phyloP scores from a whole-genome alignment of 1,140 invertebrate genomes.

The Ericerus pela region DNA sequence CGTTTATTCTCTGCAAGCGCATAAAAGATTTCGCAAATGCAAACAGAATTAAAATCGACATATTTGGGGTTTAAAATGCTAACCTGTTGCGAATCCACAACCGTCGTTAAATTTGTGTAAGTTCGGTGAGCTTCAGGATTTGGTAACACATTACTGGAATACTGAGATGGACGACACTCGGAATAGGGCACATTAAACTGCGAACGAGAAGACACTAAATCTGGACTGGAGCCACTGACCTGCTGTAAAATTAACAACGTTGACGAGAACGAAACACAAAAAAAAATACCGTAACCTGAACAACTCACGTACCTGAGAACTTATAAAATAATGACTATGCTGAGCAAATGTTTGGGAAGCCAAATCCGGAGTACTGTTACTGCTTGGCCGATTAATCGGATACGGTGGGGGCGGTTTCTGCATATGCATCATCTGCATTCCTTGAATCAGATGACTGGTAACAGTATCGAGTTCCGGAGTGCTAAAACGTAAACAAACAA shows the following conservation, averaged over 20 bases:
- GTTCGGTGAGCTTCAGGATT: conserved; percentile 43
- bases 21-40: too few species aligned
- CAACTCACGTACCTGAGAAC: conserved; percentile 24
- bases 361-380: conserved; percentile 64
- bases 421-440: conserved; percentile 47
- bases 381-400: conserved; percentile 51
- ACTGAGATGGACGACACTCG: not conserved
- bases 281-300: not conserved
- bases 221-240: conserved; percentile 57
- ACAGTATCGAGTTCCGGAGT: conserved; percentile 35
- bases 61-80: not conserved
- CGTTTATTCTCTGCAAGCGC: conserved; percentile 7
- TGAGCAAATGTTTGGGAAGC: conserved; percentile 32
- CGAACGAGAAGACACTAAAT: conserved; percentile 50
- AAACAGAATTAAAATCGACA: too few species aligned
- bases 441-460: conserved; percentile 31
- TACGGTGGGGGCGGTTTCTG: conserved; percentile 73
- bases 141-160: conserved; percentile 33
- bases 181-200: conserved; percentile 28
- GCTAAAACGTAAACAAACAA: conserved; percentile 30
- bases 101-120: conserved; percentile 45
- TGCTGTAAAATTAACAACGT: conserved; percentile 26
- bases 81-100: conserved; percentile 20
- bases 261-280: not conserved
- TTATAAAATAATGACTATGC: conserved; percentile 22